A percentile compares a stretch with the other conserved stretches of the same genome.
These are phyloP conservation scores for Albula goreensis DNA, from an alignment of 2,113 vertebrate species.

Conservation along the genomic window DNA sequence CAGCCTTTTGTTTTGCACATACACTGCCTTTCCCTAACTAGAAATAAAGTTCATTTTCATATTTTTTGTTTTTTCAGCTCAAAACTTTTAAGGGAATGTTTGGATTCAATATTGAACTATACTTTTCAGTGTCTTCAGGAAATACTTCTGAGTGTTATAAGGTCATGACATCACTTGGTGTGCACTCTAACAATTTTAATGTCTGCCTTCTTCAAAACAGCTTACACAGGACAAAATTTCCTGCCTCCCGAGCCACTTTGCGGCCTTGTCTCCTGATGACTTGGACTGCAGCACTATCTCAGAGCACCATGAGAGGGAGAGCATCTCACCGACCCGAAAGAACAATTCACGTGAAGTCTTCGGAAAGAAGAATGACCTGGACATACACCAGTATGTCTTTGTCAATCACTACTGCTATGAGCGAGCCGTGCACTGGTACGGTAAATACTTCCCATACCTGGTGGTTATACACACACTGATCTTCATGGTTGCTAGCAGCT, in stretches of 20 bases:
- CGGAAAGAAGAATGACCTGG: conserved; percentile 79
- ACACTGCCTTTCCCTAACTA: too few relatives aligned
- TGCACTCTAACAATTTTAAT: background rate
- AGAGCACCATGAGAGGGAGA: conserved; percentile 46
- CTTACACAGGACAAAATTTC: conserved; percentile 89
- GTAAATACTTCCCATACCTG: conserved; percentile 88
- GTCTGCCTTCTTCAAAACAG: conserved; percentile 53
- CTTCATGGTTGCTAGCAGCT: conserved; percentile 86
- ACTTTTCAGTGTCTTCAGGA: background rate
- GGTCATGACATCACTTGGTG: background rate
- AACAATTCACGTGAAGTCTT: conserved; percentile 61
- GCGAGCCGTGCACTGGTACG: conserved; percentile 84
- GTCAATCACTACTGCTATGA: conserved; percentile 90
- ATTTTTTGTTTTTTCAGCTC: background rate
- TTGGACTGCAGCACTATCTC: conserved; percentile 71
- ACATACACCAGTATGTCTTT: conserved; percentile 85
- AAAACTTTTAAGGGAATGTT: background rate
- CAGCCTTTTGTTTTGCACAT: too few relatives aligned
- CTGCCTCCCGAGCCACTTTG: conserved; percentile 78
- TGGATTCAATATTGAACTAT: background rate
- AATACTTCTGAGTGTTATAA: background rate
- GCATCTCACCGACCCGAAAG: conserved; percentile 25
- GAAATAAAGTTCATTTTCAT: too few relatives aligned
- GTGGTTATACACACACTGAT: conserved; percentile 85
- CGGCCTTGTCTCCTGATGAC: conserved; percentile 53